phyloP scores from a whole-genome alignment of 2,888 invertebrate genomes.

The Philereme vetulata region DNA sequence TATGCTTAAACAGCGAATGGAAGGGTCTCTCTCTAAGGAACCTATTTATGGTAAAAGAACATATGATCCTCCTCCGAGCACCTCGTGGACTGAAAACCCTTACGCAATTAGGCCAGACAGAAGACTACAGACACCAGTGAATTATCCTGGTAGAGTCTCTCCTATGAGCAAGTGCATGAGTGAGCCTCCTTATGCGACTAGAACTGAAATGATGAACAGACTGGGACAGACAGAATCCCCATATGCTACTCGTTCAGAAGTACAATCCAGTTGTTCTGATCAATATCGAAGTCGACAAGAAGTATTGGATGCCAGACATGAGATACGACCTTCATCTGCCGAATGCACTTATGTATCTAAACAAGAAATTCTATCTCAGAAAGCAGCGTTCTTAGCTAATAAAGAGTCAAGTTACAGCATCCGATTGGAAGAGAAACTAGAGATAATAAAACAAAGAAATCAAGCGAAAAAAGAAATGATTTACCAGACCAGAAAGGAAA shows the following conservation, averaged over 20 bases:
- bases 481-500: constrained; percentile 79
- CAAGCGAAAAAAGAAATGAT: constrained; percentile 82
- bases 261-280: constrained; percentile 77
- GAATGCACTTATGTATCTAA: constrained; percentile 80
- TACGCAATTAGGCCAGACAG: constrained; percentile 74
- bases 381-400: constrained; percentile 75
- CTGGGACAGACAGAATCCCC: constrained; percentile 69
- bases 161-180: constrained; percentile 79
- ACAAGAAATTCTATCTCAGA: constrained; percentile 80
- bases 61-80: constrained; percentile 73
- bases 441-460: constrained; percentile 80
- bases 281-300: constrained; percentile 63
- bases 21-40: constrained; percentile 61
- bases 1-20: constrained; percentile 74
- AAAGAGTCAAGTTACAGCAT: constrained; percentile 70
- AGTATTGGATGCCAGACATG: constrained; percentile 58
- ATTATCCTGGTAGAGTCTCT: constrained; percentile 66
- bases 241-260: constrained; percentile 67
- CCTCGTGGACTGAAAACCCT: constrained; percentile 72
- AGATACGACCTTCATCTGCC: constrained; percentile 70
- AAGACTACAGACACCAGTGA: constrained; percentile 70
- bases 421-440: constrained; percentile 75
- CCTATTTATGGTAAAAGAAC: constrained; percentile 73
- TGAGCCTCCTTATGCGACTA: constrained; percentile 75
- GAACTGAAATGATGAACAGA: constrained; percentile 75